Conservation (phyloP, 2,797 vertebrate species). For the Steatocranus sp. region DNA sequence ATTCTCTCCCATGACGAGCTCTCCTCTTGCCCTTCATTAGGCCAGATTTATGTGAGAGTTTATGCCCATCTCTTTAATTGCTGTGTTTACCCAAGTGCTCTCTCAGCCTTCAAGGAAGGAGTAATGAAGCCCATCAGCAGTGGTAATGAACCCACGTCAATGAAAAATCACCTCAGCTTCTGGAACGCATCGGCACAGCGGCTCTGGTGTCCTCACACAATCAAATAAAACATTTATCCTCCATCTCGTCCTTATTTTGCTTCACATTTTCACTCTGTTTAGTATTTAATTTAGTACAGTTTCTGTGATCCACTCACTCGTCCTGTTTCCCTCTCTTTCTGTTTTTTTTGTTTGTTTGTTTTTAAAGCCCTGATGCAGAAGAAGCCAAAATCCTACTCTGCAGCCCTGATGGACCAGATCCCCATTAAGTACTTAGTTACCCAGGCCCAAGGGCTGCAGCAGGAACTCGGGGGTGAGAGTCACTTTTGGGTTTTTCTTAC, state of each 20-base stretch:
- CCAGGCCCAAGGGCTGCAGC: slow-evolving; percentile 94
- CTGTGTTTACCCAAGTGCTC: slow-evolving; percentile 73
- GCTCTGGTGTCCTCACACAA: slow-evolving; percentile 33
- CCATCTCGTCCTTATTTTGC: slow-evolving; percentile 23
- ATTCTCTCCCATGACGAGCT: slow-evolving; percentile 51
- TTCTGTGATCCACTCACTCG: neutral
- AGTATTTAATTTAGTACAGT: neutral
- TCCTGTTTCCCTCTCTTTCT: neutral
- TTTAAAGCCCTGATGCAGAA: slow-evolving; percentile 94
- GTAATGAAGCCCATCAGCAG: slow-evolving; percentile 69
- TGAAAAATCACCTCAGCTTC: slow-evolving; percentile 65
- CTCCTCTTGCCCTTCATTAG: slow-evolving; percentile 70
- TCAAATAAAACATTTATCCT: slow-evolving; percentile 30
- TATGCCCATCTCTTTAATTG: slow-evolving; percentile 71
- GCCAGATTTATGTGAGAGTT: slow-evolving; percentile 69
- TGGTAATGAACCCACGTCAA: slow-evolving; percentile 70
- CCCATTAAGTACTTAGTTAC: slow-evolving; percentile 97
- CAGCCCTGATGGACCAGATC: slow-evolving; percentile 97
- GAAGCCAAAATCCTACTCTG: slow-evolving; percentile 95
- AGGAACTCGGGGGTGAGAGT: slow-evolving; percentile 89
- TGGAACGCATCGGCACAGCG: slow-evolving; percentile 18
- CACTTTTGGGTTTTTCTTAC: neutral
- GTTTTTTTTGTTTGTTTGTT: too few species aligned
- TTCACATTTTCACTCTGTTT: neutral
- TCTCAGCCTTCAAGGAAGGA: slow-evolving; percentile 62